phyloP scores from a whole-genome alignment of 2,888 invertebrate genomes.

The Oxyscelio sp. region DNA sequence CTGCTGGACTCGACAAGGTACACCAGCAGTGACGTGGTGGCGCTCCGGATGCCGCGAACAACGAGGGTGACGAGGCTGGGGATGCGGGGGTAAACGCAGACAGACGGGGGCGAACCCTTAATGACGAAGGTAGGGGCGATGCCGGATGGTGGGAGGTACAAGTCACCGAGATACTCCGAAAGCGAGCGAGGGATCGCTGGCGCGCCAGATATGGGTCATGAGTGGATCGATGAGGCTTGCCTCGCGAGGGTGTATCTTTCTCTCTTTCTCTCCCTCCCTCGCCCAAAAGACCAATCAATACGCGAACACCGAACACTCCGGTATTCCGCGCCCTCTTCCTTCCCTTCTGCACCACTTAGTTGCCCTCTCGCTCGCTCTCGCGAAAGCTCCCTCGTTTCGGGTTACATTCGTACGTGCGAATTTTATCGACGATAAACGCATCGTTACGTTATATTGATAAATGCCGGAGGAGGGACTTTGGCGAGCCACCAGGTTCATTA shows the following conservation, averaged over 20 bases:
- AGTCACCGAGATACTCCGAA: slow-evolving; percentile 67
- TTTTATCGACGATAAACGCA: slow-evolving; percentile 47
- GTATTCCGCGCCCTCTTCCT: slow-evolving; percentile 79
- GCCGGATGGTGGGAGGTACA: slow-evolving; percentile 51
- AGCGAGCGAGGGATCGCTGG: slow-evolving; percentile 67
- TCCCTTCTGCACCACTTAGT: slow-evolving; percentile 12
- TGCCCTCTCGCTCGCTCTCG: slow-evolving; percentile 17
- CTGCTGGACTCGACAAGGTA: slow-evolving; percentile 59
- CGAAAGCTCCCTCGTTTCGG: slow-evolving; percentile 22
- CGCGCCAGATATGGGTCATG: slow-evolving; percentile 87
- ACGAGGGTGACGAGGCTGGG: slow-evolving; percentile 48
- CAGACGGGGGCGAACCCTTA: slow-evolving; percentile 67
- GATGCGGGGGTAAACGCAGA: slow-evolving; percentile 70
- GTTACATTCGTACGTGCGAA: slow-evolving; percentile 50
- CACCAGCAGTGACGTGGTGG: slow-evolving; percentile 69
- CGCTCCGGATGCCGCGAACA: slow-evolving; percentile 69
- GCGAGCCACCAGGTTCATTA: slow-evolving; percentile 34
- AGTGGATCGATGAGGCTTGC: slow-evolving; percentile 87
- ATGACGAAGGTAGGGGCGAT: slow-evolving; percentile 64
- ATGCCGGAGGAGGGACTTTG: slow-evolving; percentile 10
- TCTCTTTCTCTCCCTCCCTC: slow-evolving; percentile 86
- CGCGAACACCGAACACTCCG: slow-evolving; percentile 83
- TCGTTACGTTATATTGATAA: slow-evolving; percentile 47
- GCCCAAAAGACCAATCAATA: slow-evolving; percentile 88
- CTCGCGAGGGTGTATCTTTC: slow-evolving; percentile 84